Conservation (phyloP, 2,888 invertebrate species). For the Heteromurus nitidus region DNA sequence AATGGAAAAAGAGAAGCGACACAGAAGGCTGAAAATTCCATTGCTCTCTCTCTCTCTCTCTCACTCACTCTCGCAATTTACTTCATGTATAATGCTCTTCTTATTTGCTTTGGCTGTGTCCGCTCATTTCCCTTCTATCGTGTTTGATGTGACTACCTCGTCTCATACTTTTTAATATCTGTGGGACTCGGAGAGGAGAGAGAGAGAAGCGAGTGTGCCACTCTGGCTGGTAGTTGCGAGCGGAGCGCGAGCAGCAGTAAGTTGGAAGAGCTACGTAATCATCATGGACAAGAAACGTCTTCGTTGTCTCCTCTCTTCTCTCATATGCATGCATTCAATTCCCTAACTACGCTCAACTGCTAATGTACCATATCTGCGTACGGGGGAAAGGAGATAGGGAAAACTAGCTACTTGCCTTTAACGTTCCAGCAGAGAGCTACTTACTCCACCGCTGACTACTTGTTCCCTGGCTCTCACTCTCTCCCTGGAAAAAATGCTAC, state of each 20-base stretch:
- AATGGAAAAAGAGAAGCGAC: neutral
- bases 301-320: slow-evolving; percentile 31
- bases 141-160: neutral
- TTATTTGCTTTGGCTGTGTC: slow-evolving; percentile 26
- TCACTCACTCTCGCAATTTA: slow-evolving; percentile 18
- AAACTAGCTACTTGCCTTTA: slow-evolving; percentile 59
- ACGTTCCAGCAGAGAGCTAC: slow-evolving; percentile 45
- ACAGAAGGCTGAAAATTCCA: slow-evolving; percentile 19
- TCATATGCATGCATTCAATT: slow-evolving; percentile 12
- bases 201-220: no score
- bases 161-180: slow-evolving; percentile 32
- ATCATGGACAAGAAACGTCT: slow-evolving; percentile 54
- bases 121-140: slow-evolving; percentile 20
- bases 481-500: slow-evolving; percentile 17
- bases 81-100: neutral
- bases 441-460: slow-evolving; percentile 16
- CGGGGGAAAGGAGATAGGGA: slow-evolving; percentile 48
- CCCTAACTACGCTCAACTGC: slow-evolving; percentile 8
- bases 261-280: slow-evolving; percentile 7
- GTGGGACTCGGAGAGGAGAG: no score
- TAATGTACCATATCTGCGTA: slow-evolving; percentile 44
- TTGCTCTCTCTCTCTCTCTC: slow-evolving; percentile 9
- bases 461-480: neutral
- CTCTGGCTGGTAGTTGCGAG: slow-evolving; percentile 9
- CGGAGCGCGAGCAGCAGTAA: slow-evolving; percentile 11